Base-by-base conservation (phyloP, 2,113 vertebrate species). In the Pongo pygmaeus region DNA sequence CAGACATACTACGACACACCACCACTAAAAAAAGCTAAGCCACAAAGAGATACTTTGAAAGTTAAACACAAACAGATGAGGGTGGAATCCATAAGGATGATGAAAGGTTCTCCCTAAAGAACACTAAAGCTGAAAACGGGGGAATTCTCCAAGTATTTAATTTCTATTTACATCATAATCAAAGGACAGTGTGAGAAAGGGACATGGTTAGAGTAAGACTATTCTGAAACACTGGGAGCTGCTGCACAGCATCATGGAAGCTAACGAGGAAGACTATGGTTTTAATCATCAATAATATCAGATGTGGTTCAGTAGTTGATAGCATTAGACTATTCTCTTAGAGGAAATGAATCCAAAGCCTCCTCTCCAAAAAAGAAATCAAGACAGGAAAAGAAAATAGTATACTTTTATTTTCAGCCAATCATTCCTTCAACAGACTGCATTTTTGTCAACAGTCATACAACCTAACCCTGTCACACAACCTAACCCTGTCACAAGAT, bases 301-400 rank as follows among this genome's bases (percentile, higher is more conserved):
- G 0, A 12, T 3, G 43, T 7, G 18, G 22, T 13, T 6, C 3
- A 50, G 6, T 2, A 38, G 61, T 0, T 20, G 50, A 25, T 1
- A 40, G 32, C 11, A 35, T 67, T 18, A 69, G 38, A 52, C 38
- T 70, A 75, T 64, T 72, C 40, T 75, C 48, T 90, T 2, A 10
- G 16, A 93, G 40, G n/a, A 64, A 86, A 43, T 27, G 69, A 52
- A 92, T 69, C 61, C 55, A 84, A 43, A 35, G 7, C 3, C 25
- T 32, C 46, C 48, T 48, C 52, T 32, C 32, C 20, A 14, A 43
- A 70, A 79, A 35, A 84, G 35, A 38, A 96, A 75, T n/a, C 35
- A 80, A 84, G 55, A 46, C 11, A 30, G 27, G 40, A 38, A 38
- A 12, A 57, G 64, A 70, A 17, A 17, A 50, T n/a, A 92, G 57